Evolutionary conservation across 2,888 invertebrate genomes (phyloP).

Genomic region (Platypus cylindrus): DNA sequence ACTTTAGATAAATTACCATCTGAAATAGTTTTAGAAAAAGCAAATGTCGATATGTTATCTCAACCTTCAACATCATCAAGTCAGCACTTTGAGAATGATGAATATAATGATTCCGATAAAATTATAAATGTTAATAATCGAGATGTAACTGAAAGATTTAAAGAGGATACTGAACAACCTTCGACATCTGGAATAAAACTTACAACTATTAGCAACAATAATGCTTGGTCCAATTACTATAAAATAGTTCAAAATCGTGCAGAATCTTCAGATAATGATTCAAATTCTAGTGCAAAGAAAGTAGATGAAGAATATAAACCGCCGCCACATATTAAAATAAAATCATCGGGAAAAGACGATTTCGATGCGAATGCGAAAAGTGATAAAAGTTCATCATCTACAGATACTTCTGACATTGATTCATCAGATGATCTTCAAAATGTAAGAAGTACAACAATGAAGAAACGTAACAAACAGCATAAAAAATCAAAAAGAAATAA

Average conservation of each 20-base stretch:
- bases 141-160: constrained; percentile 1
- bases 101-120: constrained; percentile 9
- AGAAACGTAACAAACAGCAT: background rate
- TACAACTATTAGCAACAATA: too few relatives aligned
- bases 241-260: background rate
- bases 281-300: constrained; percentile 1
- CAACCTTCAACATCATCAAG: constrained; percentile 11
- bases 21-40: background rate
- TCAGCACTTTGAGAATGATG: constrained; percentile 8
- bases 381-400: background rate
- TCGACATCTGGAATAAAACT: background rate
- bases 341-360: background rate
- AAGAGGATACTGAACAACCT: constrained; percentile 7
- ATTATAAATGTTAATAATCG: background rate
- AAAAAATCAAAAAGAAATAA: too few relatives aligned
- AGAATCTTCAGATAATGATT: background rate
- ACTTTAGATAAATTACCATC: constrained; percentile 10
- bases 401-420: constrained; percentile 8
- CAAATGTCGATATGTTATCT: constrained; percentile 4
- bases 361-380: background rate
- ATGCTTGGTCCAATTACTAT: too few relatives aligned
- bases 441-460: background rate
- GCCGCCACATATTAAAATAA: background rate
- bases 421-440: constrained; percentile 3
- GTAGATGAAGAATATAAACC: constrained; percentile 2